Evolutionary conservation across 2,113 vertebrate genomes (phyloP), one percentile per base, ranked within the genome.

Genomic region (Cygnus buccinator): DNA sequence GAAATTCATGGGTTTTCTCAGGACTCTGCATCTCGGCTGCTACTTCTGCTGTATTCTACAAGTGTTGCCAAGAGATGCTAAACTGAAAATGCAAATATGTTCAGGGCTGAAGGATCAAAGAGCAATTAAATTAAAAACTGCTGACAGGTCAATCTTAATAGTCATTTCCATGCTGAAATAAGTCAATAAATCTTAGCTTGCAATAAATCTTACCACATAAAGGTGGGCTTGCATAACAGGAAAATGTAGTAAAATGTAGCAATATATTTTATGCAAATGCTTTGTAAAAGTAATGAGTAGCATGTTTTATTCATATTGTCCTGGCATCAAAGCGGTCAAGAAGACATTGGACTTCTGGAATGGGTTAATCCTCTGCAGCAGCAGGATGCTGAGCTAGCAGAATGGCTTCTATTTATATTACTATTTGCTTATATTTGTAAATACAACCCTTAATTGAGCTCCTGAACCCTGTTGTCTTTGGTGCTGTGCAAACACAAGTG

Each of bases 261-360:
- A 96, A 94, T 96, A 88, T 95, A 96, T 96, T 97, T 97, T 95
- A 95, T 97, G 95, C 95, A 97, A 96, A 97, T 97, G n/a, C 35
- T 90, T 97, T 95, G 82, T 82, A 71, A 80, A 93, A 93, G 77
- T 96, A 96, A 94, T 91, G 89, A 96, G 88, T 37, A 89, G 67
- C 43, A 96, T 97, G 94, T 94, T 97, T 95, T 96, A 97, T 97
- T 96, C 93, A 95, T 95, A 82, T 83, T 95, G 90, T 93, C 89
- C 93, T 91, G 89, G 52, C 94, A 94, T 88, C 89, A 92, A 96
- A 94, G 94, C 31, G 89, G 88, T 97, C 96, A 93, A 96, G 93
- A 94, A 96, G 74, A 84, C 48, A 11, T 80, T 94, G 82, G 93
- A 78, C 90, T 97, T 96, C 82, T 94, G 83, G 90, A 97, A 93